Base-by-base conservation (phyloP, 2,113 vertebrate species). In the Percina caprodes region DNA sequence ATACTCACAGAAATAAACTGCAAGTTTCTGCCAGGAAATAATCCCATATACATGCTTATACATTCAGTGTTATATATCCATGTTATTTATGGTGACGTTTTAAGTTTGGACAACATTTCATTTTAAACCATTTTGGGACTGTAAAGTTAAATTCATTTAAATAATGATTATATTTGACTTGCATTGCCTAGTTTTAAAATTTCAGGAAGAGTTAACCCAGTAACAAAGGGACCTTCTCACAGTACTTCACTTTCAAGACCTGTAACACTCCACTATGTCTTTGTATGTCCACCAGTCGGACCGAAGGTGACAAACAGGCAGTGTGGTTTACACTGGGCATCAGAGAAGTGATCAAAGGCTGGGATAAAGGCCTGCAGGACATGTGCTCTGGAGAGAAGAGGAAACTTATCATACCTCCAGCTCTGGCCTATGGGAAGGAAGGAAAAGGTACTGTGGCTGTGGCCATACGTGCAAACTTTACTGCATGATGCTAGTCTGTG, bases 311-410 rank as follows among this genome's bases (percentile, higher is more conserved):
- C 86, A 95, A 95, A 18, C 95, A 97, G 4, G 93, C 97, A 9
- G 91, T 96, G 66, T 99, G 97, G 97, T 97, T 99, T 87, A 99
- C 96, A 0, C 94, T 99, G 87, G 97, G 97, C 66, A 97, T 98
- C 87, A 94, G 87, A 92, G 96, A 99, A 90, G 96, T 90, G 68
- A 96, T 99, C 70, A 95, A 90, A 92, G 97, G 97, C 75, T 98
- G 97, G 97, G 97, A 99, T 85, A 95, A 92, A 90, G 97, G 97
- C 49, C 92, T 99, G 78, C 94, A 94, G 89, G 95, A 95, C 73
- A 99, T 98, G 97, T 99, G 97, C 77, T 82, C 96, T 23, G 97
- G 97, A 90, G 97, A 99, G 88, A 98, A 97, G 91, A 90, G 97
- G 87, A 97, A 96, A 58, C 94, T 99, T 8, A 89, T 91, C 55